Evolutionary conservation across 2,797 vertebrate genomes (phyloP).

Genomic region (Spinibarbus caldwelli): DNA sequence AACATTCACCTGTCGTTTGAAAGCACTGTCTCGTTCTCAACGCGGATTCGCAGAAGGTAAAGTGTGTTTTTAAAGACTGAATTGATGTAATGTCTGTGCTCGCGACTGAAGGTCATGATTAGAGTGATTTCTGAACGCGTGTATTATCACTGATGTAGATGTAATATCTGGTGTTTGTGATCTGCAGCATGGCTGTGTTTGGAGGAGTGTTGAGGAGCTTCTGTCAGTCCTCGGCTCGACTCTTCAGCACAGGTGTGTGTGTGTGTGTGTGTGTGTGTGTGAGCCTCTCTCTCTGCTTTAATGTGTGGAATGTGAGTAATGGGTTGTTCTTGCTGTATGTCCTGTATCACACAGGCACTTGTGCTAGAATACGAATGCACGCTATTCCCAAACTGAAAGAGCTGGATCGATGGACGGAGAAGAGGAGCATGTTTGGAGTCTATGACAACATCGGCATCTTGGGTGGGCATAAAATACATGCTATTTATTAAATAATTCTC

Average conservation of each 20-base stretch:
- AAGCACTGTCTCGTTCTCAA: not conserved
- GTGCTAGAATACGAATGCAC: constrained; percentile 73
- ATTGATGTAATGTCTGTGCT: not conserved
- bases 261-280: no score
- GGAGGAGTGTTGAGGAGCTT: constrained; percentile 67
- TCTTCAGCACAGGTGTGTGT: constrained; percentile 70
- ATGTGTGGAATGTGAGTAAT: not conserved
- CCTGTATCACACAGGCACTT: constrained; percentile 62
- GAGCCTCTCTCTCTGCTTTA: not conserved
- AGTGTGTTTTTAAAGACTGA: not conserved
- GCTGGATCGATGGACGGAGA: constrained; percentile 92
- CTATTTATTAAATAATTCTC: not conserved
- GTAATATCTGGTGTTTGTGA: no score
- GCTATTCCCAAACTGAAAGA: constrained; percentile 77
- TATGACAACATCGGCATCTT: constrained; percentile 95
- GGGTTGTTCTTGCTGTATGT: not conserved
- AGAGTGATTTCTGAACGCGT: not conserved
- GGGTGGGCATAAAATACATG: constrained; percentile 70
- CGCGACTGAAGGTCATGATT: not conserved
- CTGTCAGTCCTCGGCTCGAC: constrained; percentile 63
- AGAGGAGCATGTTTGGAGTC: constrained; percentile 88
- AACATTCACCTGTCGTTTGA: not conserved
- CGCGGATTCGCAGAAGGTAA: not conserved
- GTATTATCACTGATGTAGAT: not conserved
- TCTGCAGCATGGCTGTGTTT: constrained; percentile 69